These are phyloP conservation scores for Marronus borbonicus DNA, from an alignment of 2,888 invertebrate genomes.

Conservation along the genomic window DNA sequence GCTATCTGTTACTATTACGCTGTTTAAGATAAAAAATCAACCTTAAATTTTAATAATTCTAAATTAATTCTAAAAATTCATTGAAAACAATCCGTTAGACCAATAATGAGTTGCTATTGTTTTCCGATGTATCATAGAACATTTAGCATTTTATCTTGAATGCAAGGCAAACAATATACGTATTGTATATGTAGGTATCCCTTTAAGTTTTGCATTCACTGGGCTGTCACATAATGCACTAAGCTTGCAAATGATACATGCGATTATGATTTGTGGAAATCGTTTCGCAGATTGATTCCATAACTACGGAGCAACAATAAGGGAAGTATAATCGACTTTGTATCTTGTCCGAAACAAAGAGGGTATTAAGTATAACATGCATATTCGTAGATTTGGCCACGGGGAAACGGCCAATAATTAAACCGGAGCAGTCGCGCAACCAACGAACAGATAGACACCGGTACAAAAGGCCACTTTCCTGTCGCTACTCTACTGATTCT, in stretches of 20 bases:
- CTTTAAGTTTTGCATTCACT: not conserved
- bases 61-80: no score
- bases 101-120: no score
- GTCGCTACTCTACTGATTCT: not conserved
- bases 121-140: no score
- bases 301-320: not conserved
- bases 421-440: not conserved
- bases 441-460: not conserved
- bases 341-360: conserved; percentile 1
- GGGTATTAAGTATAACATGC: not conserved
- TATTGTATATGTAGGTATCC: no score
- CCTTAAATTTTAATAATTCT: no score
- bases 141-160: no score
- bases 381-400: not conserved
- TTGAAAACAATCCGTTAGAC: no score
- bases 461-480: not conserved
- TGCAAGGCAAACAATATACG: no score
- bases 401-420: conserved; percentile 15
- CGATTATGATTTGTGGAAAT: conserved; percentile 2
- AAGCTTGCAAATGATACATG: not conserved
- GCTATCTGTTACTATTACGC: no score
- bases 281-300: conserved; percentile 15
- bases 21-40: no score
- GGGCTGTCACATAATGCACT: not conserved
- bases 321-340: conserved; percentile 1